Base-by-base conservation (phyloP, 2,888 invertebrate genomes). In the Ecdyonurus torrentis region DNA sequence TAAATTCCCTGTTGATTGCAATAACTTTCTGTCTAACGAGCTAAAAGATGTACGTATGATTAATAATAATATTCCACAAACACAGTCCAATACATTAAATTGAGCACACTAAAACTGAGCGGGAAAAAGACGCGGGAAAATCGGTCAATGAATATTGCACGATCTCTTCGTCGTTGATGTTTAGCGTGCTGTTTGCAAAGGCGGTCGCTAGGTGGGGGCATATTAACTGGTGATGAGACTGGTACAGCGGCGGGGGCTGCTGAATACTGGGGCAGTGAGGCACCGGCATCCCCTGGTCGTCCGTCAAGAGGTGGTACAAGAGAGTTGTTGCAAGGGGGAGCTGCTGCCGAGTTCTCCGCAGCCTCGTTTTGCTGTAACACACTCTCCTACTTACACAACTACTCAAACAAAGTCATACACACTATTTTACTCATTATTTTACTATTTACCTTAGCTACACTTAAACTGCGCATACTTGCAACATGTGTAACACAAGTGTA, bases 61-160 rank as follows among this genome's bases (percentile, higher is more conserved):
- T 55, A 55, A 22, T 67, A 69, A 2, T 68, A 63, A 60, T 85
- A 86, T 71, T 86, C 83, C 63, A 84, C 85, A 73, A 87, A 87
- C 71, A 83, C 78, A 69, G 83, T 81, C 87, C 87, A 87, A 71
- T 87, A 87, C 66, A 83, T 83, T 66, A 79, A 76, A 72, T 87
- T 87, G 60, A 87, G 77, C 64, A 83, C 74, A 64, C 85, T 77
- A 70, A 87, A 87, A 58, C 86, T 76, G 61, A 84, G 78, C 1
- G 87, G 87, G 71, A 87, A 87, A 70, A 84, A 82, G 61, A 85
- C 79, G 53, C 87, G 77, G 1, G 86, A 86, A 67, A 84, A 81
- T 63, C 85, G 78, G 72, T 87, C 87, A 65, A 87, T 84, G 71
- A 84, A 83, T 65, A 87, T 65, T 2, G 70, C 70, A 61, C 68